Evolutionary conservation across 2,888 invertebrate species (phyloP), one percentile per base, ranked within the genome.

Genomic region (Chorisops tibialis): DNA sequence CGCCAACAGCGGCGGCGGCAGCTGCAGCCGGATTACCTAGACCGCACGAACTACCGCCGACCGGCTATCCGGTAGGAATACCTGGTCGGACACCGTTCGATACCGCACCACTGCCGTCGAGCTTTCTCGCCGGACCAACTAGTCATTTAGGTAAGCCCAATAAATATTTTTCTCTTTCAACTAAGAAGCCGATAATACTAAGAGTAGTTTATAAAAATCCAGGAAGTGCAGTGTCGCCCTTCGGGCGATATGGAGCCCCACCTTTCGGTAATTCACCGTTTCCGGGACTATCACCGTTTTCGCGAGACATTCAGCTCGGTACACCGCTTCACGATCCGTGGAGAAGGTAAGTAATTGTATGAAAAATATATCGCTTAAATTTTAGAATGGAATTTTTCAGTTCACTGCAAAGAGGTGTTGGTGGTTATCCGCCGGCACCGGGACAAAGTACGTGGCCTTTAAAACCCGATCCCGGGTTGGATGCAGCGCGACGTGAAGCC

Each of bases 151-250:
- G 88, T 85, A 80, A 75, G 71, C 6, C 14, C 7, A 12, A 41
- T 21, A n/a, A 5, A 16, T n/a, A 2, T 52, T n/a, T 7, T 45
- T 45, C 9, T 18, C 18, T 18, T 18, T n/a, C n/a, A 19, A 21
- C n/a, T 41, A 14, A 14, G 41, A 41, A 41, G 6, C 41, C 41
- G 49, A 49, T 49, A 12, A 24, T 50, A 48, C 19, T 21, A 2
- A 47, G 19, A 47, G 12, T 12, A 18, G 18, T 47, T 47, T 11
- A 47, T 19, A 12, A 18, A 48, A 48, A 22, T 50, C 63, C 74
- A 80, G 84, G 83, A 68, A 80, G 86, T 72, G 86, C 87, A 68
- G 85, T 91, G 72, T 89, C 91, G 63, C 91, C 90, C 54, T 93
- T 91, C 79, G 88, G 87, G 61, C 83, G 92, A 69, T 92, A 91